Evolutionary conservation across 2,797 vertebrate genomes (phyloP), one percentile per base, ranked within the genome.

Genomic region (Ambastaia sidthimunki): DNA sequence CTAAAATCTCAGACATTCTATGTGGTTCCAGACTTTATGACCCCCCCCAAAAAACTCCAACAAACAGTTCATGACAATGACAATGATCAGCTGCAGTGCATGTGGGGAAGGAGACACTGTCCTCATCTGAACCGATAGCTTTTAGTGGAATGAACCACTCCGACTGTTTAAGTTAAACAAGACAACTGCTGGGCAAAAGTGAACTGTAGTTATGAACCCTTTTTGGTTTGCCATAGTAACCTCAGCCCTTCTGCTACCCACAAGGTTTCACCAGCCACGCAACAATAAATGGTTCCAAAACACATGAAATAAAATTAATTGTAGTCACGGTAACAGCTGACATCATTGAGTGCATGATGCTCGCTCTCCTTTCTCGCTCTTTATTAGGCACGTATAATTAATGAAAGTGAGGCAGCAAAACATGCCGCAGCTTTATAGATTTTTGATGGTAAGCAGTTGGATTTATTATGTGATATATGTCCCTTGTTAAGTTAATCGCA

Each of bases 401-500:
- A 92, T 90, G 85, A 86, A 84, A 77, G 83, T 84, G 86, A 79
- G 84, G 80, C 86, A 82, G 85, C 90, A 89, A 91, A 91, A 89
- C 90, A 91, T 92, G 91, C 91, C 91, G 89, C 90, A 89, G 87
- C 86, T 91, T 92, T 92, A 93, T 94, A 89, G 92, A 93, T 93
- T 92, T 92, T 92, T 93, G 92, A 93, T 93, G 91, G 88, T 91
- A 91, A 93, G 93, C 92, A 90, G 84, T 87, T 85, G 89, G 89
- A 92, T 93, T 94, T 93, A 94, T 93, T 92, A 93, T 91, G 87
- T 93, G 92, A 93, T 94, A 92, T 91, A 92, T 94, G 91, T 92
- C 91, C 89, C 90, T 93, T 91, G 89, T 92, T 93, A 93, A 91
- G 89, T 89, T 91, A 92, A 92, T 93, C 89, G 73, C 88, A 88